phyloP scores from a whole-genome alignment of 2,797 vertebrate genomes.

The Huso huso region DNA sequence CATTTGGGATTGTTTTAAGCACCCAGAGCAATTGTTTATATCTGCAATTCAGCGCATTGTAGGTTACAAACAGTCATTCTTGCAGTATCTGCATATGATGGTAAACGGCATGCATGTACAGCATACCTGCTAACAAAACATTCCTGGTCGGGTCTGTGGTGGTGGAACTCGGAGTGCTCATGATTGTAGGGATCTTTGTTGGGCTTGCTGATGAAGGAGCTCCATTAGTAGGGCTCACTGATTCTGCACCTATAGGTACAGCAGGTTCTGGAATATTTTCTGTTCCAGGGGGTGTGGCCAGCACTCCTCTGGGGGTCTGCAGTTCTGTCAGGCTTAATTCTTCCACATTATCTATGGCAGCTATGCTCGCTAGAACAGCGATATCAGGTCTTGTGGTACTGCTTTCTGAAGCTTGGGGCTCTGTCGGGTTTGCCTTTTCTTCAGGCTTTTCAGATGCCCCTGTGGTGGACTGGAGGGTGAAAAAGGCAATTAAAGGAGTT shows the following conservation, averaged over 20 bases:
- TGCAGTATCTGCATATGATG: too few species aligned
- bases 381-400: not conserved
- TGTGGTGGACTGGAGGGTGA: not conserved
- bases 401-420: not conserved
- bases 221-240: not conserved
- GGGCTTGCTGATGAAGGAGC: too few species aligned
- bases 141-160: too few species aligned
- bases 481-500: not conserved
- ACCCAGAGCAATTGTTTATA: too few species aligned
- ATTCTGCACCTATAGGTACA: not conserved
- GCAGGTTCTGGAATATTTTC: constrained; percentile 2
- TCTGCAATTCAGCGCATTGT: too few species aligned
- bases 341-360: too few species aligned
- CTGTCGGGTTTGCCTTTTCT: not conserved
- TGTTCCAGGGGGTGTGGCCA: not conserved
- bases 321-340: not conserved
- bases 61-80: too few species aligned
- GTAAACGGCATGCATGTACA: too few species aligned
- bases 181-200: too few species aligned
- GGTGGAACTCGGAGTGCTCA: too few species aligned
- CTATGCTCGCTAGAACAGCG: not conserved
- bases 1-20: too few species aligned
- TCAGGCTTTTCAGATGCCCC: not conserved
- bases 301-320: constrained; percentile 5
- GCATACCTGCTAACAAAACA: too few species aligned